Percentiles rank a stretch among this genome's conserved stretches.
Conservation (phyloP, 2,888 invertebrate species). For the Epirrhoe alternata region DNA sequence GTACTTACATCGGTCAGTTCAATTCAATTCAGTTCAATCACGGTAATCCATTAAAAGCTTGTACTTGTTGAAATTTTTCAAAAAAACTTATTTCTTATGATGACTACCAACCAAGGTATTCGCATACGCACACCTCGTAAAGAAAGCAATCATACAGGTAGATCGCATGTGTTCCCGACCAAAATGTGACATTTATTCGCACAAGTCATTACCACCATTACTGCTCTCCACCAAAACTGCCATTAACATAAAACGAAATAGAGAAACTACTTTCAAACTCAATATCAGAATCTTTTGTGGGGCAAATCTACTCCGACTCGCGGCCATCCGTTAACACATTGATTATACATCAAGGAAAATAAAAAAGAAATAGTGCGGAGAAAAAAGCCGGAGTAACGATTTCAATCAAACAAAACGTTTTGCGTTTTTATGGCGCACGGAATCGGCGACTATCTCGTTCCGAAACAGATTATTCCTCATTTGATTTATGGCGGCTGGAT, state of each 20-base stretch:
- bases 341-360: constrained; percentile 85
- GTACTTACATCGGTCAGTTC: no score
- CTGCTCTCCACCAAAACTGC: constrained; percentile 73
- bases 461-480: constrained; percentile 86
- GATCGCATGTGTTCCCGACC: constrained; percentile 60
- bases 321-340: constrained; percentile 84
- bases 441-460: constrained; percentile 83
- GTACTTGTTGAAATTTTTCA: constrained; percentile 15
- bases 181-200: constrained; percentile 76
- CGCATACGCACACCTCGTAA: constrained; percentile 52
- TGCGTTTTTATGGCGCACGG: constrained; percentile 82
- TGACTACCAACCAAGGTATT: no score
- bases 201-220: constrained; percentile 77
- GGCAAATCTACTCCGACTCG: constrained; percentile 78
- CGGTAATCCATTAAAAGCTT: no score
- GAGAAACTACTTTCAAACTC: constrained; percentile 83
- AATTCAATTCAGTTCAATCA: no score
- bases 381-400: constrained; percentile 77
- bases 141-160: constrained; percentile 54
- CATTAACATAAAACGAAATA: constrained; percentile 82
- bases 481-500: constrained; percentile 85
- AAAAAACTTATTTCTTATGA: no score
- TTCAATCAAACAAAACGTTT: constrained; percentile 85
- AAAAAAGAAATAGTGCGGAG: constrained; percentile 78
- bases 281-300: constrained; percentile 84